Percentiles rank a stretch among this genome's conserved stretches.
Evolutionary conservation across 2,888 invertebrate species (phyloP).

Genomic region (Ophraella communa): DNA sequence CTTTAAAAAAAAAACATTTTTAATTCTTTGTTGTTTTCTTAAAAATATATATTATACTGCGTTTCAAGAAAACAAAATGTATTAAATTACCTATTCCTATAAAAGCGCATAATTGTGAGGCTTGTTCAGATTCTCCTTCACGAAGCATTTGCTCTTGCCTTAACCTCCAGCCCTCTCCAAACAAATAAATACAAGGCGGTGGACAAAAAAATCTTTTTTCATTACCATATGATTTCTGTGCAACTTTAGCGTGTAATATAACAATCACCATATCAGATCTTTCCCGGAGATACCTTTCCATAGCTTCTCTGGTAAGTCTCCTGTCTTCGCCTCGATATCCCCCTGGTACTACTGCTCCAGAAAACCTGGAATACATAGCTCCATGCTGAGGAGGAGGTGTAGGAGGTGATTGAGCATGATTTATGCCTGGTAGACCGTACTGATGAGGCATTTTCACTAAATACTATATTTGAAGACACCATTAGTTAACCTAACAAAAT

Average conservation of each 20-base stretch:
- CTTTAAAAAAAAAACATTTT: too few relatives aligned
- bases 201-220: conserved; percentile 99
- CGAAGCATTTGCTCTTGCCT: conserved; percentile 92
- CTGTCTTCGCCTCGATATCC: conserved; percentile 80
- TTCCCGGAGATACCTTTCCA: conserved; percentile 95
- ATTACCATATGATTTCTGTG: conserved; percentile 99
- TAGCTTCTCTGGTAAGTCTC: conserved; percentile 86
- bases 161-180: conserved; percentile 98
- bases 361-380: conserved; percentile 65
- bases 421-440: conserved; percentile 76
- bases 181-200: conserved; percentile 97
- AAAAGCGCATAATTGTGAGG: conserved; percentile 95
- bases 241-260: conserved; percentile 98
- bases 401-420: conserved; percentile 81
- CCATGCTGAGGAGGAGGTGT: conserved; percentile 75
- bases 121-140: conserved; percentile 88
- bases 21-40: too few relatives aligned
- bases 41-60: too few relatives aligned
- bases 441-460: conserved; percentile 76
- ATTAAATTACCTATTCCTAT: conserved; percentile 81
- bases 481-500: conserved; percentile 14
- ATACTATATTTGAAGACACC: conserved; percentile 12
- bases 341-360: conserved; percentile 70
- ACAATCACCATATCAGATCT: conserved; percentile 95
- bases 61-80: too few relatives aligned